Percentiles rank a stretch among this genome's conserved stretches.
Conservation (phyloP, 2,797 vertebrate species). For the Periophthalmus magnuspinnatus region DNA sequence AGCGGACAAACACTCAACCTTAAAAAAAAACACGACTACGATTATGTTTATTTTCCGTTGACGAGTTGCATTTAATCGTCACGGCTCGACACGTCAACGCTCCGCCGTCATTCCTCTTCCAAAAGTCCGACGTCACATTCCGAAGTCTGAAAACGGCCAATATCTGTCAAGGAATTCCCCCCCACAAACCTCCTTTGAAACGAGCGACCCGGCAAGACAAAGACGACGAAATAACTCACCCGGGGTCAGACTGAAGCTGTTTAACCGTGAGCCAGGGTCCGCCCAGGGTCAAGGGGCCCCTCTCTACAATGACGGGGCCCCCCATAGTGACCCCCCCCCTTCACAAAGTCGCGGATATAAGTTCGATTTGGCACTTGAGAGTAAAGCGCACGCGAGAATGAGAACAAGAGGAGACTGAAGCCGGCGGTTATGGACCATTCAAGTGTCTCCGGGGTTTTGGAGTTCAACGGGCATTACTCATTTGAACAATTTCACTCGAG, state of each 20-base stretch:
- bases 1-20: no score
- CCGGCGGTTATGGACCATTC: no score
- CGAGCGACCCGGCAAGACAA: constrained; percentile 1
- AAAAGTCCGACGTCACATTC: not conserved
- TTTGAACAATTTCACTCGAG: no score
- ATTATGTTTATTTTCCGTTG: no score
- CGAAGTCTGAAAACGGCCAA: not conserved
- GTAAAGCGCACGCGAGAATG: no score
- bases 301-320: not conserved
- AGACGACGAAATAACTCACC: not conserved
- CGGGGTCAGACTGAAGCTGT: constrained; percentile 1
- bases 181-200: not conserved
- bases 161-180: not conserved
- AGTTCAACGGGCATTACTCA: no score
- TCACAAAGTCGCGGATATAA: not conserved
- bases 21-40: no score
- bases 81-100: not conserved
- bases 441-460: no score
- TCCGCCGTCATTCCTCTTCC: not conserved
- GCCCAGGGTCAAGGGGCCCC: constrained; percentile 10
- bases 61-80: no score
- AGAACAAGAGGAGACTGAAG: not conserved
- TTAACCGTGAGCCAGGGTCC: not conserved
- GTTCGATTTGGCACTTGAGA: not conserved
- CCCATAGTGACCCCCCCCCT: not conserved